Conservation (phyloP, 2,797 vertebrate species). For the Podarcis siculus region DNA sequence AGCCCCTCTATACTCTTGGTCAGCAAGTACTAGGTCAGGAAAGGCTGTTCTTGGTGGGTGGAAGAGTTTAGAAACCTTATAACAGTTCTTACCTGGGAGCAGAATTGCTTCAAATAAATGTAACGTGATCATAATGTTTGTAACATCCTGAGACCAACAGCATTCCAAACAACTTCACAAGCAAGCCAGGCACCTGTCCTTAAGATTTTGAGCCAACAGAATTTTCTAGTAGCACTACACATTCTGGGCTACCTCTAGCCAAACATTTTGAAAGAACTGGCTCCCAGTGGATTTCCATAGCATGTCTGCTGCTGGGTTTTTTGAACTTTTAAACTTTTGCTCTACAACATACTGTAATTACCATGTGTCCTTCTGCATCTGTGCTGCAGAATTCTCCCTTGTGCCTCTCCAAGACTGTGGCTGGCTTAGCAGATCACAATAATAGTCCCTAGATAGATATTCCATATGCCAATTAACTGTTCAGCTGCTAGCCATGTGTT, state of each 20-base stretch:
- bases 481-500: background rate
- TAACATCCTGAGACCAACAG: background rate
- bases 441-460: constrained; percentile 7
- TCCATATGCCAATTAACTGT: background rate
- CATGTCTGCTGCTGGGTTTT: constrained; percentile 7
- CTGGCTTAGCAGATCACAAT: constrained; percentile 7
- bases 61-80: background rate
- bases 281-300: background rate
- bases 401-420: background rate
- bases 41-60: background rate
- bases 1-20: too few species aligned
- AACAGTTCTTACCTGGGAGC: background rate
- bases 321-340: constrained; percentile 36
- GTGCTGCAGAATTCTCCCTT: constrained; percentile 19
- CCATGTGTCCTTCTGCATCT: constrained; percentile 14
- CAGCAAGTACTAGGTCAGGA: too few species aligned
- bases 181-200: background rate
- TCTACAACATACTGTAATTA: background rate
- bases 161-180: background rate
- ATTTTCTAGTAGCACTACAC: background rate
- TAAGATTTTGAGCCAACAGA: background rate
- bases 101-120: background rate
- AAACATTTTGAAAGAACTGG: background rate
- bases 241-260: background rate
- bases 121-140: background rate